These are phyloP conservation scores for Cynopterus brachyotis DNA, from an alignment of 2,113 vertebrate species.

Conservation along the genomic window DNA sequence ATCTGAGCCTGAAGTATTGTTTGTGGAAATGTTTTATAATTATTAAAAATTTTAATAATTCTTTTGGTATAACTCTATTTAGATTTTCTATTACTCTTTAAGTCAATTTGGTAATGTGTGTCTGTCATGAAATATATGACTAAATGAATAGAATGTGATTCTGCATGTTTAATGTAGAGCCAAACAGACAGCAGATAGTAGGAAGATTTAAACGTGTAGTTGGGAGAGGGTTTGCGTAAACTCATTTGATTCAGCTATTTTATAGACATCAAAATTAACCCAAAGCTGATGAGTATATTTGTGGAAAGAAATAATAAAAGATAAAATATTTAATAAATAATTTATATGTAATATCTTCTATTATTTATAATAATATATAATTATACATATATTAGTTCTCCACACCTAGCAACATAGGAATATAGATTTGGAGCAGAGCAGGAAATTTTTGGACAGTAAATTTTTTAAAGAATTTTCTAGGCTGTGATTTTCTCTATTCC, in stretches of 20 bases:
- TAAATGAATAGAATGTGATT: not conserved
- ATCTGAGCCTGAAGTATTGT: not conserved
- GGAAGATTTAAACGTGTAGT: not conserved
- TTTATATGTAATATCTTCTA: not conserved
- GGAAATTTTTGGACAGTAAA: not conserved
- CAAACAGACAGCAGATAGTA: not conserved
- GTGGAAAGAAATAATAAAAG: not conserved
- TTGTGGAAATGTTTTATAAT: not conserved
- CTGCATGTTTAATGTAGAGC: not conserved
- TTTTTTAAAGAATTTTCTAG: not conserved
- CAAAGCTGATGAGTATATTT: not conserved
- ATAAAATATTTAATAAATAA: too few species aligned
- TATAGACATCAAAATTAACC: not conserved
- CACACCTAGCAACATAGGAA: not conserved
- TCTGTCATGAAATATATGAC: not conserved
- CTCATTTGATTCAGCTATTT: not conserved
- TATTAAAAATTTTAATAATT: not conserved
- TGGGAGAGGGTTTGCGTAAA: not conserved
- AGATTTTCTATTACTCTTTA: not conserved
- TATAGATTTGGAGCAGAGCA: not conserved
- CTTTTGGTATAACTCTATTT: not conserved
- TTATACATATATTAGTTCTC: not conserved
- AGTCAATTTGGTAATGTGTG: not conserved
- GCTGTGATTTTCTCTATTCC: not conserved
- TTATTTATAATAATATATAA: not conserved